A percentile compares a stretch with the other conserved stretches of the same genome.
Evolutionary conservation across 30 jellyfish, hydroid and myxozoan species (phyloP).

Genomic region (Aurelia aurita): DNA sequence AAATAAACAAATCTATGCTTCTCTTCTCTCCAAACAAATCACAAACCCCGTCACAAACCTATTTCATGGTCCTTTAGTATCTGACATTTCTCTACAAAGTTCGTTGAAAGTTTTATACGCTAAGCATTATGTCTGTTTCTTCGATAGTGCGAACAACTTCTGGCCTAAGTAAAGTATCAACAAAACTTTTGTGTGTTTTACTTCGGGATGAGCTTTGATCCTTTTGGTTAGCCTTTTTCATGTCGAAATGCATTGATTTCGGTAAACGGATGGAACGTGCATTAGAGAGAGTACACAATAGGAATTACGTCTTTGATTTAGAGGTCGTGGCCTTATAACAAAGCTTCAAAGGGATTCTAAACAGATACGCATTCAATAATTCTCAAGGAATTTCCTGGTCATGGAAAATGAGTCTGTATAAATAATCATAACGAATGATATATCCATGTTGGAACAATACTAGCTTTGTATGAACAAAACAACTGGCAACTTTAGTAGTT

Average conservation of each 20-base stretch:
- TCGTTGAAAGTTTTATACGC: too few relatives aligned
- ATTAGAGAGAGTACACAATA: constrained; percentile 12
- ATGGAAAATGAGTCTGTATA: constrained; percentile 25
- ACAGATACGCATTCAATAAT: not conserved
- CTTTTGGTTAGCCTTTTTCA: constrained; percentile 17
- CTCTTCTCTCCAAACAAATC: too few relatives aligned
- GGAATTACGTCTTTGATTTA: constrained; percentile 15
- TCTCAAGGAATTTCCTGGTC: constrained; percentile 34
- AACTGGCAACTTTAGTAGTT: too few relatives aligned
- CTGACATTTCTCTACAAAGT: too few relatives aligned
- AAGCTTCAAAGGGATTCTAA: constrained; percentile 32
- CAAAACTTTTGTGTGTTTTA: too few relatives aligned
- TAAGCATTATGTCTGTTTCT: too few relatives aligned
- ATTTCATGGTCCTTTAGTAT: too few relatives aligned
- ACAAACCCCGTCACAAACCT: too few relatives aligned
- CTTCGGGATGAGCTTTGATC: too few relatives aligned
- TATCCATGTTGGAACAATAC: not conserved
- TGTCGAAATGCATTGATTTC: constrained; percentile 30
- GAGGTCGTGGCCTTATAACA: constrained; percentile 22
- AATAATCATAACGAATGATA: not conserved
- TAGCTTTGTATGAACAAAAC: too few relatives aligned
- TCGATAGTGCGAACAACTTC: too few relatives aligned
- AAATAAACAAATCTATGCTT: too few relatives aligned
- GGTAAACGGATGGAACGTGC: constrained; percentile 39
- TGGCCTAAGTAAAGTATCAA: constrained; percentile 10